Conservation (phyloP, 2,113 vertebrate genomes). For the Aphelocoma coerulescens region DNA sequence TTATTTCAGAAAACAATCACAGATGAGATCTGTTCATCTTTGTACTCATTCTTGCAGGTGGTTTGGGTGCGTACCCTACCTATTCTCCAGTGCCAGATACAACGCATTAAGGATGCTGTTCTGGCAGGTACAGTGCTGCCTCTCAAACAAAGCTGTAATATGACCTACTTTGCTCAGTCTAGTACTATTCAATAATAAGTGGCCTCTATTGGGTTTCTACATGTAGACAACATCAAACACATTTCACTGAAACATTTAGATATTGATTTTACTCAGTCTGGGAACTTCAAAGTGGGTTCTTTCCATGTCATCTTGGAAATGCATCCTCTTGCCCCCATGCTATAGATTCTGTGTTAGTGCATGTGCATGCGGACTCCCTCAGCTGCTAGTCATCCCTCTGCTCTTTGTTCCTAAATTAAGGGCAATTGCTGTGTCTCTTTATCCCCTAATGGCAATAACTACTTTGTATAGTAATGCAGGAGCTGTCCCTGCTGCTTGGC, state of each 20-base stretch:
- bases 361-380: neutral
- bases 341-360: neutral
- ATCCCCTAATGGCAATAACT: neutral
- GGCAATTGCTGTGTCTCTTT: neutral
- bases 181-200: constrained; percentile 38
- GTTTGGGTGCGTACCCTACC: neutral
- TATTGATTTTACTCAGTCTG: constrained; percentile 50
- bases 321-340: neutral
- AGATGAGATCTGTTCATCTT: neutral
- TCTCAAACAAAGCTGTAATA: constrained; percentile 38
- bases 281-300: constrained; percentile 23
- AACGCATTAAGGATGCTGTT: neutral
- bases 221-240: constrained; percentile 58
- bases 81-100: neutral
- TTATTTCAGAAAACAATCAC: constrained; percentile 17
- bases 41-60: neutral
- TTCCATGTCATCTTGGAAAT: neutral
- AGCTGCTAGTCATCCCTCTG: neutral
- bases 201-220: constrained; percentile 23
- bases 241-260: constrained; percentile 34
- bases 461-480: neutral
- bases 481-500: neutral
- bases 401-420: constrained; percentile 22
- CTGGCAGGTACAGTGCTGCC: constrained; percentile 16
- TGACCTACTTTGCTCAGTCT: constrained; percentile 46